Evolutionary conservation across 2,113 vertebrate genomes (phyloP).

Genomic region (Hucho hucho): DNA sequence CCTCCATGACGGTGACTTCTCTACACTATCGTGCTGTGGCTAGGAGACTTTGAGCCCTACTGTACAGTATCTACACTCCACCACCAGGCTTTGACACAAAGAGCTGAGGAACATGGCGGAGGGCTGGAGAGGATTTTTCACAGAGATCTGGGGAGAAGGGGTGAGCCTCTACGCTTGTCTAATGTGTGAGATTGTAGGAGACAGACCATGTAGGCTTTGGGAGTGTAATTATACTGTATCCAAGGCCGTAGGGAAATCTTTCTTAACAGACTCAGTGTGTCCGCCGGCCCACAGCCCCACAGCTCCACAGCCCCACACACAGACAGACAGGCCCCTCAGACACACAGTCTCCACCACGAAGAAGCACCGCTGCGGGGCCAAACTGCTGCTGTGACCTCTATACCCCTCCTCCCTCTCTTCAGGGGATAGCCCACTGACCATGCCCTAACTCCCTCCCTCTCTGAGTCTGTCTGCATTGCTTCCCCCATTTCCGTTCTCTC

Average conservation of each 20-base stretch:
- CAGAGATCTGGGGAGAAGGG: slow-evolving; percentile 67
- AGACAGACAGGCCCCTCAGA: slow-evolving; percentile 42
- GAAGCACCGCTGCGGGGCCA: slow-evolving; percentile 57
- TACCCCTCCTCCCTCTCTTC: slow-evolving; percentile 43
- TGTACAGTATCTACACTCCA: slow-evolving; percentile 42
- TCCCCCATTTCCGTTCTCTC: slow-evolving; percentile 19
- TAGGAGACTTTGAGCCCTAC: slow-evolving; percentile 49
- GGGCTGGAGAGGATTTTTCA: slow-evolving; percentile 58
- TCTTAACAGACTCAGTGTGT: slow-evolving; percentile 53
- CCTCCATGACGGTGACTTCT: slow-evolving; percentile 42
- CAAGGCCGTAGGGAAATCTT: slow-evolving; percentile 63
- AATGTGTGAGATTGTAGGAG: slow-evolving; percentile 63
- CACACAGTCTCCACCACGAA: slow-evolving; percentile 10
- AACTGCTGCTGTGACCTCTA: slow-evolving; percentile 54
- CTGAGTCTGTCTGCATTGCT: neutral
- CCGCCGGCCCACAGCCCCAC: neutral
- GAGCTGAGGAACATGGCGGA: slow-evolving; percentile 48
- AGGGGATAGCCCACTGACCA: slow-evolving; percentile 50
- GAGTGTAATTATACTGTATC: slow-evolving; percentile 73
- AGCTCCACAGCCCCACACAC: neutral
- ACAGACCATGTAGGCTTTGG: slow-evolving; percentile 68
- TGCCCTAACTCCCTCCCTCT: slow-evolving; percentile 3
- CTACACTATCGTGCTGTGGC: slow-evolving; percentile 28
- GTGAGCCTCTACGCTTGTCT: slow-evolving; percentile 55
- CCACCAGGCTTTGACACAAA: slow-evolving; percentile 58